Evolutionary conservation across 2,113 vertebrate species (phyloP).

Genomic region (human): GRCh38 chr1:187451501-187452000

Average conservation of each 20-base stretch:
- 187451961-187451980: not conserved
- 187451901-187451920: not conserved
- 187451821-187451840: not conserved
- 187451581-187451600: not conserved
- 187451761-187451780: not conserved
- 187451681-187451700: not conserved
- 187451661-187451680: not conserved
- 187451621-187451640: not conserved
- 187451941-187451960: not conserved
- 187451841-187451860: not conserved
- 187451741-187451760: not conserved
- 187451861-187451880: not conserved
- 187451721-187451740: not conserved
- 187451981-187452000: not conserved
- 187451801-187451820: not conserved
- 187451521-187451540: not conserved
- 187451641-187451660: not conserved
- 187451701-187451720: not conserved
- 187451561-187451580: not conserved
- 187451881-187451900: not conserved
- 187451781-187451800: not conserved
- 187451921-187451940: not conserved
- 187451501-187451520: not conserved
- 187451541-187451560: not conserved
- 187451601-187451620: not conserved